Evolutionary conservation across 2,113 vertebrate species (phyloP).

Genomic region (Pseudopipra pipra): DNA sequence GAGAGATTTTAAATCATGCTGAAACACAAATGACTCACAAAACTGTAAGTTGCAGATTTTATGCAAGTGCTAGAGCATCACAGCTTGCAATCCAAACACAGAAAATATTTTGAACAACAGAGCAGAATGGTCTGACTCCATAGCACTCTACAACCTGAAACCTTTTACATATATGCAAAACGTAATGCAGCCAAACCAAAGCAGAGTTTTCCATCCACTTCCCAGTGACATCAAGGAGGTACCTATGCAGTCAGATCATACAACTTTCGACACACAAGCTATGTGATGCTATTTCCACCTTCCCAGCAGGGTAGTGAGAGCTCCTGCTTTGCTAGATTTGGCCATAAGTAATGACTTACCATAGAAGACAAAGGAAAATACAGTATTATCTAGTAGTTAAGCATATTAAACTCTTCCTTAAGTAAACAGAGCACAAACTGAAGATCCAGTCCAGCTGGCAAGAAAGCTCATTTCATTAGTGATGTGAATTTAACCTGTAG

Average conservation of each 20-base stretch:
- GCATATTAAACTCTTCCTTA: neutral
- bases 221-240: neutral
- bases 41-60: neutral
- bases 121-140: neutral
- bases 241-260: neutral
- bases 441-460: neutral
- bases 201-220: neutral
- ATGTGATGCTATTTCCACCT: neutral
- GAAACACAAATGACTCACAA: neutral
- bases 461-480: neutral
- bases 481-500: neutral
- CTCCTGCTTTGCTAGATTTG: neutral
- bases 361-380: neutral
- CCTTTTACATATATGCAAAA: neutral
- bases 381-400: neutral
- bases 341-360: fast-evolving
- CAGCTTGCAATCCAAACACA: neutral
- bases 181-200: neutral
- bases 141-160: neutral
- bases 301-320: neutral
- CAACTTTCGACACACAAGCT: neutral
- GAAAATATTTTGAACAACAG: neutral
- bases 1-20: neutral
- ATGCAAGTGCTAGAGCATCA: neutral
- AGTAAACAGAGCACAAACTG: neutral